phyloP scores from a whole-genome alignment of 2,888 invertebrate genomes.

The Stratiomys singularior region DNA sequence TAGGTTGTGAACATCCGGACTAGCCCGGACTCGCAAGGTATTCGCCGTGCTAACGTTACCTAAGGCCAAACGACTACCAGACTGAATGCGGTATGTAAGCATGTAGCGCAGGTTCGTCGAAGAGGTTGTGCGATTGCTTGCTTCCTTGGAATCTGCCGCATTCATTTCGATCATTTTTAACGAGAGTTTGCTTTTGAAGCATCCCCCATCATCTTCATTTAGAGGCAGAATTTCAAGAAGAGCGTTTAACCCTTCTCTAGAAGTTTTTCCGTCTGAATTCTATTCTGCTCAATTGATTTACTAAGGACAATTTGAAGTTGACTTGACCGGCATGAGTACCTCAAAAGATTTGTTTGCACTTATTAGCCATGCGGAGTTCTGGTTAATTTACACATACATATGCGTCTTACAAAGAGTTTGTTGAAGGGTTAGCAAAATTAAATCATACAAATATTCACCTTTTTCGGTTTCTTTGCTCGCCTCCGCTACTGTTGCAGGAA shows the following conservation, averaged over 20 bases:
- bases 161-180: slow-evolving; percentile 43
- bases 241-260: neutral
- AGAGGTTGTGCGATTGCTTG: slow-evolving; percentile 26
- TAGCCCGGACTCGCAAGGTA: slow-evolving; percentile 27
- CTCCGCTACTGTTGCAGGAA: slow-evolving; percentile 30
- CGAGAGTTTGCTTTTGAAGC: slow-evolving; percentile 42
- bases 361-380: no score
- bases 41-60: slow-evolving; percentile 18
- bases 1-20: slow-evolving; percentile 28
- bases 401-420: no score
- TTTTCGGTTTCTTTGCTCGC: slow-evolving; percentile 8
- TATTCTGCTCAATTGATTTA: no score
- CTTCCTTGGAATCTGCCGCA: slow-evolving; percentile 49
- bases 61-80: slow-evolving; percentile 50
- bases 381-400: no score
- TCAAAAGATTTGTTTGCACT: no score
- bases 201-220: slow-evolving; percentile 46
- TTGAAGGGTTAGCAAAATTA: neutral
- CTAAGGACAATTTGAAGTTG: no score
- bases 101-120: slow-evolving; percentile 10
- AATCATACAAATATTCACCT: neutral
- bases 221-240: neutral
- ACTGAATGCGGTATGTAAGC: slow-evolving; percentile 46
- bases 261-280: no score
- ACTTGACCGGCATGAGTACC: no score